Base-by-base conservation (phyloP, 2,797 vertebrate genomes). In the Myiothlypis chrysogaster region DNA sequence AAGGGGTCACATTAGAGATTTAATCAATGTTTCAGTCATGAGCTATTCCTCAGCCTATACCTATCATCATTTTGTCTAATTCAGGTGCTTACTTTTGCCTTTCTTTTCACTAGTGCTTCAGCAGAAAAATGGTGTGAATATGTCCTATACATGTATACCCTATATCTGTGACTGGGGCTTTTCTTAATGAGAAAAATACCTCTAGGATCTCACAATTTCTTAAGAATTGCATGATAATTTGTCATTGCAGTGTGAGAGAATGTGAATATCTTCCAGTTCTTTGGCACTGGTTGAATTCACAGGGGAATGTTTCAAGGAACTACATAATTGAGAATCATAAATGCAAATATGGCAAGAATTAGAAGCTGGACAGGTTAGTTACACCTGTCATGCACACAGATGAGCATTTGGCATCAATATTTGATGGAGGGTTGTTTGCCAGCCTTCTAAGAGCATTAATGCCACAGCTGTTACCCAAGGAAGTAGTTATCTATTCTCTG, bases 341-440 rank as follows among this genome's bases (percentile, higher is more conserved):
- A 63, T 34, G 81, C 3, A 89, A 76, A 79, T 79, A 89, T 21
- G 47, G 47, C 23, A 73, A 63, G 47, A 71, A 80, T 66, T 76
- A 94, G 92, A 41, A 77, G 16, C 52, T 66, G 56, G 78, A 30
- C 30, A 77, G 44, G 87, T 79, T 92, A 90, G 47, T 83, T 76
- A 76, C 28, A 81, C 81, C 63, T 95, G 70, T 80, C 50, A 37
- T 50, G 39, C 18, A 32, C 27, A 47, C 25, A 87, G 78, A 59
- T 39, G 68, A 94, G 44, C 10, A 28, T 46, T 92, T 94, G 78
- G 83, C 64, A 63, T 30, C 25, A 79, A 43, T 73, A 59, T 77
- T 66, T 85, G 78, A 69, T 65, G 13, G 28, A 64, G 14, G 3
- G 12, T 70, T 68, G 27, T 83, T 80, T 80, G 82, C 39, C 68